A percentile compares a stretch with the other conserved stretches of the same genome.
Conservation (phyloP, 1,140 invertebrate species). For the Popillia japonica region DNA sequence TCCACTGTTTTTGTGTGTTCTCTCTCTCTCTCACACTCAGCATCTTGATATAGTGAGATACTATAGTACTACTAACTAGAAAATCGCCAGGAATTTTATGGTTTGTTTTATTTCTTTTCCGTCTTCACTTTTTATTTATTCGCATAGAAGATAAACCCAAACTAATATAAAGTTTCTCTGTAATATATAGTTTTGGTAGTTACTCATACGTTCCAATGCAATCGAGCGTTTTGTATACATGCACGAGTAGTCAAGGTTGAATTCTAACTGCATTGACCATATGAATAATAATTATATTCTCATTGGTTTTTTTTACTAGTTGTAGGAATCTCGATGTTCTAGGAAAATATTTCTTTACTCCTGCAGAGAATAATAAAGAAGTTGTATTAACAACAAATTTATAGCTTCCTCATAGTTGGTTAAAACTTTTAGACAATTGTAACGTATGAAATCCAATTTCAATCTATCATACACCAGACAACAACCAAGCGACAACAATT, state of each 20-base stretch:
- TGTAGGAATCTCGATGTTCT: too few species aligned
- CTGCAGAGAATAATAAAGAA: too few species aligned
- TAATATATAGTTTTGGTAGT: background rate
- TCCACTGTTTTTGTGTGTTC: slow-evolving; percentile 16
- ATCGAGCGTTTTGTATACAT: background rate
- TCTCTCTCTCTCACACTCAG: background rate
- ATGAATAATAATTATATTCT: slow-evolving; percentile 8
- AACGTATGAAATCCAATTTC: too few species aligned
- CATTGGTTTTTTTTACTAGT: background rate
- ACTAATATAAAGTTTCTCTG: too few species aligned
- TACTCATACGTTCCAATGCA: background rate
- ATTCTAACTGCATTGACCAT: background rate
- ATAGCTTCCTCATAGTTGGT: too few species aligned
- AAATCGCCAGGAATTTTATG: background rate
- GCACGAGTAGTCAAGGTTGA: background rate
- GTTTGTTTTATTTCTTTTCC: background rate
- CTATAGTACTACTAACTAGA: too few species aligned
- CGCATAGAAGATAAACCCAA: too few species aligned
- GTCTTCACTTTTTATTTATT: slow-evolving; percentile 9
- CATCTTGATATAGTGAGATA: background rate
- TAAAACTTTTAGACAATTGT: too few species aligned
- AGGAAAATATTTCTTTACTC: too few species aligned
- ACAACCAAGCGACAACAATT: too few species aligned
- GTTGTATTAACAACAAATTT: too few species aligned
- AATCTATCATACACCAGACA: too few species aligned